These are phyloP conservation scores for Menura novaehollandiae DNA, from an alignment of 2,113 vertebrate genomes.

Conservation along the genomic window DNA sequence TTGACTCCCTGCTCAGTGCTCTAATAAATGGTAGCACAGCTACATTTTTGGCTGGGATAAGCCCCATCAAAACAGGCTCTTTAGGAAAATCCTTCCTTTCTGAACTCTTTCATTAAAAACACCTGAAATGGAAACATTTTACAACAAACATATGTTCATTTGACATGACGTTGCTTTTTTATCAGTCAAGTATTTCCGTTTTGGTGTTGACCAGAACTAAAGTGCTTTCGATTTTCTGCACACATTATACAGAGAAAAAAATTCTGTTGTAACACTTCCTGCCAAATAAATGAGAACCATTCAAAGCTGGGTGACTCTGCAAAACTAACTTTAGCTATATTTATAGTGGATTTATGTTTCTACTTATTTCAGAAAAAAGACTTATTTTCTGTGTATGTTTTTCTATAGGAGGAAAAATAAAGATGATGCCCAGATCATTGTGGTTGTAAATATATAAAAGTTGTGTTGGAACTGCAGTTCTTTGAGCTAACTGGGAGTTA, in stretches of 20 bases:
- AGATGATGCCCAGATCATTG: background rate
- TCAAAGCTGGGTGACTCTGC: background rate
- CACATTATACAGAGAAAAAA: background rate
- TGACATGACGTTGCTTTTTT: background rate
- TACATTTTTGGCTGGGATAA: background rate
- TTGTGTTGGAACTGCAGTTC: background rate
- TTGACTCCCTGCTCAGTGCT: background rate
- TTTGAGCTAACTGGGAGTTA: background rate
- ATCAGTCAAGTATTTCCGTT: background rate
- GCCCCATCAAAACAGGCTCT: background rate
- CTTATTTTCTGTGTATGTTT: background rate
- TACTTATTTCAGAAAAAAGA: background rate
- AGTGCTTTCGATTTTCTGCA: background rate
- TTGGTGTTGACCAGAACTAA: background rate
- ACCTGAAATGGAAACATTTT: background rate
- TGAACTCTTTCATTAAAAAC: background rate
- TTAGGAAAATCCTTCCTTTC: background rate
- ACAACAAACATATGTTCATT: background rate
- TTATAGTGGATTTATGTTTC: background rate
- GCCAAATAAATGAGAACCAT: slow-evolving; percentile 9
- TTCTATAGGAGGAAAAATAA: background rate
- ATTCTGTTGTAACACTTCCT: background rate
- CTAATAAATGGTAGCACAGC: background rate
- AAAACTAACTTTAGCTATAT: background rate
- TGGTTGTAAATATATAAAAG: background rate